Conservation (phyloP, 1,140 invertebrate species). For the Ditylenchus dipsaci region DNA sequence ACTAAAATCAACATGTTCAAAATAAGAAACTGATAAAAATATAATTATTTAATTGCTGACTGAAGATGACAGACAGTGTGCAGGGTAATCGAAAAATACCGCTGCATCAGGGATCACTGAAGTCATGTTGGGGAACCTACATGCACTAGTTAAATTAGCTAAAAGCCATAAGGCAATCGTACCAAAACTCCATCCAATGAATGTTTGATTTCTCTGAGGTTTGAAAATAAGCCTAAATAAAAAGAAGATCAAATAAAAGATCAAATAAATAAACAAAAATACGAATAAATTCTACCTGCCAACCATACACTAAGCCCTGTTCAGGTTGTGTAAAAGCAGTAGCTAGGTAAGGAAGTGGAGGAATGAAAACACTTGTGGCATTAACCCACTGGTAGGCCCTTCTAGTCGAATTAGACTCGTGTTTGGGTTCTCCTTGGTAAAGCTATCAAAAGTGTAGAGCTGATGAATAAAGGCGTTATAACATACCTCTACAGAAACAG, state of each 20-base stretch:
- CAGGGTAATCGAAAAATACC: neutral
- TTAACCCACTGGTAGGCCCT: neutral
- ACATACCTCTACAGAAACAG: neutral
- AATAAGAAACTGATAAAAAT: too few species aligned
- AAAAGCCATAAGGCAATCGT: too few species aligned
- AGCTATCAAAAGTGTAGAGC: neutral
- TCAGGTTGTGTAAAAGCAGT: neutral
- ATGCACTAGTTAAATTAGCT: too few species aligned
- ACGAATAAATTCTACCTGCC: neutral
- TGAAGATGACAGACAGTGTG: neutral
- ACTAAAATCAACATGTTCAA: too few species aligned
- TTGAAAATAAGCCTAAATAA: neutral
- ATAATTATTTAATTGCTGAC: too few species aligned
- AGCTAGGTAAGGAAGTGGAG: neutral
- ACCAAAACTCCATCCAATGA: constrained; percentile 1
- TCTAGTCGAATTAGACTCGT: neutral
- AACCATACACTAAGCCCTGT: neutral
- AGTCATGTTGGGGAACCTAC: neutral
- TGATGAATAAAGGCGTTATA: too few species aligned
- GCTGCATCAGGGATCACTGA: neutral
- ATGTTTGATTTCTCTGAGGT: neutral
- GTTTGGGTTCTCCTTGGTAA: neutral
- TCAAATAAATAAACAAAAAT: too few species aligned
- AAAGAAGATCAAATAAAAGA: too few species aligned
- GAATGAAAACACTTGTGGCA: neutral